Conservation (phyloP, 2,888 invertebrate genomes). For the Pardosa pseudoannulata region DNA sequence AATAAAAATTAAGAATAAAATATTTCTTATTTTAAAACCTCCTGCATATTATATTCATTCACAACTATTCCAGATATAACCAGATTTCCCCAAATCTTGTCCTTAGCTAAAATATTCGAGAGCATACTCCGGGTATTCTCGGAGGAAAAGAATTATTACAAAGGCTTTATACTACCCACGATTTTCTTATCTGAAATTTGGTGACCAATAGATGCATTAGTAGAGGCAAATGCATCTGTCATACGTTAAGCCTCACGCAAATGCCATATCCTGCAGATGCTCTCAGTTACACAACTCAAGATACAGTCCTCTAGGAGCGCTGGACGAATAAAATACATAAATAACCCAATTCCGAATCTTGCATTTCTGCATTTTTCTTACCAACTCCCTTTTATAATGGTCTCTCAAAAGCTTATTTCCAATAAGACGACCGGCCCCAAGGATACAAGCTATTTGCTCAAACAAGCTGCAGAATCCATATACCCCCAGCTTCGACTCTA, state of each 20-base stretch:
- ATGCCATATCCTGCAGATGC: not conserved
- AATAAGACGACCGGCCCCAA: constrained; percentile 60
- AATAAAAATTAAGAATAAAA: no score
- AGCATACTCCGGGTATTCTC: not conserved
- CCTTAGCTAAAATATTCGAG: no score
- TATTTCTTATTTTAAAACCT: no score
- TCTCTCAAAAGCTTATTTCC: constrained; percentile 61
- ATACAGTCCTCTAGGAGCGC: not conserved
- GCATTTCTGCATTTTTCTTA: constrained; percentile 26
- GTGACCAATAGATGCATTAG: constrained; percentile 17
- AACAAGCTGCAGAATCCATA: constrained; percentile 43
- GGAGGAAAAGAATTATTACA: not conserved
- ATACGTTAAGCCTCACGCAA: constrained; percentile 9
- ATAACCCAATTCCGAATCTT: constrained; percentile 14
- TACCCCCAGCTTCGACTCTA: not conserved
- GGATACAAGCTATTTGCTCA: constrained; percentile 64
- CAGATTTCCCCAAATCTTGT: no score
- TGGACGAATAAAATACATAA: constrained; percentile 17
- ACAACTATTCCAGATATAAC: no score
- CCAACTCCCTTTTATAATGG: constrained; percentile 51
- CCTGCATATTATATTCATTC: no score
- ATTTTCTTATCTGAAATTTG: not conserved
- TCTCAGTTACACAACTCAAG: constrained; percentile 1
- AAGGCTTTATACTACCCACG: not conserved
- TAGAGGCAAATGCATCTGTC: not conserved